Evolutionary conservation across 2,113 vertebrate species (phyloP).

Genomic region (Lepus europaeus): DNA sequence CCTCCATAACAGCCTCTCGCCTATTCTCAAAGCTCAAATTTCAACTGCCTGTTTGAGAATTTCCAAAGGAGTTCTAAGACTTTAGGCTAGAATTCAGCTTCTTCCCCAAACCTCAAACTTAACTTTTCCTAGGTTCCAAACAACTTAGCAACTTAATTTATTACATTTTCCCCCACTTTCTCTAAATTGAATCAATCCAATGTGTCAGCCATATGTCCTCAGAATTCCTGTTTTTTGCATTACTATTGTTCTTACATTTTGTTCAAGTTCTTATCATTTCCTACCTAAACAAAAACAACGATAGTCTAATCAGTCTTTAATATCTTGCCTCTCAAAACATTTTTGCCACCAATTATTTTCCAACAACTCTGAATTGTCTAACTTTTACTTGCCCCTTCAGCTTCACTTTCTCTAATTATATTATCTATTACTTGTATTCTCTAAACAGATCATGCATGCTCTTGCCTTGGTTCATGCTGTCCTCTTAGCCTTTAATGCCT

Average conservation of each 20-base stretch:
- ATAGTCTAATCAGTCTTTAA: constrained; percentile 17
- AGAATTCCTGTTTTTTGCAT: constrained; percentile 22
- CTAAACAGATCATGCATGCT: background rate
- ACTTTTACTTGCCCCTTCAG: background rate
- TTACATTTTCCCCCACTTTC: background rate
- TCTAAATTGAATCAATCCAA: background rate
- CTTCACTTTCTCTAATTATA: background rate
- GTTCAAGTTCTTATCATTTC: background rate
- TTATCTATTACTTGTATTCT: background rate
- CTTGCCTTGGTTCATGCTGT: background rate
- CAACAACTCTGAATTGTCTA: background rate
- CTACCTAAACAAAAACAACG: constrained; percentile 5
- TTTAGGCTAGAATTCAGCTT: constrained; percentile 6
- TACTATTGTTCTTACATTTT: background rate
- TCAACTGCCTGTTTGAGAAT: background rate
- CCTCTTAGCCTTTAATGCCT: background rate
- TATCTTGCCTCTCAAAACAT: constrained; percentile 18
- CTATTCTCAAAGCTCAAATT: constrained; percentile 28
- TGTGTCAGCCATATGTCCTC: background rate
- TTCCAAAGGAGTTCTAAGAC: background rate
- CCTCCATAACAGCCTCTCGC: background rate
- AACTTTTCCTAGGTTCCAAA: constrained; percentile 9
- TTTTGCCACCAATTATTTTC: constrained; percentile 43
- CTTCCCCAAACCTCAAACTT: background rate
- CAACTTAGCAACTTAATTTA: constrained; percentile 18